Percentiles rank a stretch among this genome's conserved stretches.
Evolutionary conservation across 1,140 invertebrate species (phyloP).

Genomic region (Papilio helenus): DNA sequence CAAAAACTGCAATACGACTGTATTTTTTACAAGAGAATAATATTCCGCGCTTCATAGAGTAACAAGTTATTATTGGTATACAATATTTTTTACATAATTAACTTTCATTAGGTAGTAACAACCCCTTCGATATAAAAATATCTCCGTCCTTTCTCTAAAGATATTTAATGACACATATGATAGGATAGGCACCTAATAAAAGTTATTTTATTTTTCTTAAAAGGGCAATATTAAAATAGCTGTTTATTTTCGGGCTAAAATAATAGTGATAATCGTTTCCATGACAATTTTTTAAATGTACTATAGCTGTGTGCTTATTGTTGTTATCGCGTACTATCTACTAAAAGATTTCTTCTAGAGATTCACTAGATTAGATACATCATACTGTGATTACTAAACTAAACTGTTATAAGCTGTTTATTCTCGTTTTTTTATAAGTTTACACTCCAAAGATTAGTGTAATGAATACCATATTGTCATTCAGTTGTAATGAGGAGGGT

Average conservation of each 20-base stretch:
- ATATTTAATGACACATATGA: background rate
- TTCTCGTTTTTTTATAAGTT: background rate
- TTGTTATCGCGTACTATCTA: background rate
- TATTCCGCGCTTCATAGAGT: background rate
- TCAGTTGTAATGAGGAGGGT: conserved; percentile 70
- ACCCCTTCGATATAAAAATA: background rate
- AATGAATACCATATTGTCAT: conserved; percentile 45
- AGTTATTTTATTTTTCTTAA: conserved; percentile 1
- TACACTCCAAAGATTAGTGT: background rate
- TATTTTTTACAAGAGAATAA: background rate
- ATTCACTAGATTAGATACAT: background rate
- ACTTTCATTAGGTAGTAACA: background rate
- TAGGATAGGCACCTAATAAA: background rate
- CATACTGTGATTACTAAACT: background rate
- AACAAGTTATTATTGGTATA: background rate
- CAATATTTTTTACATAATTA: background rate
- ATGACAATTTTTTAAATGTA: background rate
- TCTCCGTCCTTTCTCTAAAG: background rate
- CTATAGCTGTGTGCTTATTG: background rate
- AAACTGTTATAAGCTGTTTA: background rate
- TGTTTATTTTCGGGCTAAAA: background rate
- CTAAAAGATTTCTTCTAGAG: background rate
- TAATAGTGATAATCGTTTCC: background rate
- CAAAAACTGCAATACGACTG: background rate
- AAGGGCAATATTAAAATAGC: background rate